Base-by-base conservation (phyloP, 2,888 invertebrate species). In the Lepidochitona cinerea region DNA sequence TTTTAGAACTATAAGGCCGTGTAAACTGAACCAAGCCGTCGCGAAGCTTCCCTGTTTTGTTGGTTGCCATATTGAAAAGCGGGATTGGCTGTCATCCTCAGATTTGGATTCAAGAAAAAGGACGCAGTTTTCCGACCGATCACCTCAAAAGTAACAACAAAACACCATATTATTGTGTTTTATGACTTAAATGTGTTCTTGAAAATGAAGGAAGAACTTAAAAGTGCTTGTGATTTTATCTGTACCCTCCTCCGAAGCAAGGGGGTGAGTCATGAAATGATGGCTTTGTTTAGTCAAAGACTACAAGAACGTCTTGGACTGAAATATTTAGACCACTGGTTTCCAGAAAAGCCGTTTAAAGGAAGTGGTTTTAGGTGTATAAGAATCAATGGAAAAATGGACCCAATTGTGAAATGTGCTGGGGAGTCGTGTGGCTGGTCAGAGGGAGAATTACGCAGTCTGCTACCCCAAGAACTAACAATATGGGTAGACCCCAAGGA, bases 401-500 rank as follows among this genome's bases (percentile, higher is more conserved):
- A 94, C 90, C 93, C 94, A 68, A 92, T 94, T 69, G 92, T 95
- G 80, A 92, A 93, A 74, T 92, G 93, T 87, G 94, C 94, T 36
- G 94, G 94, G 37, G 92, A 91, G 72, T 92, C 92, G 81, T 93
- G 93, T 84, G 94, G 94, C 71, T 91, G 94, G 52, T 89, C 92
- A 76, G 93, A 93, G 77, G 76, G 78, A 6, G 91, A 92, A 70
- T 54, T 86, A 23, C 73, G 71, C 59, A 70, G 75, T 91, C 93
- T 80, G 91, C 92, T 94, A 78, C 95, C 95, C 35, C 92, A 92
- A 83, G 95, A 95, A 90, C 92, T 95, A 23, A 95, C 95, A 37
- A 93, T 95, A 91, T 95, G 95, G 95, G 94, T 95, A 78, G 95
- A 95, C 87, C 95, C 95, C 1, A 92, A 92, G 81, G 94, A 95